These are phyloP conservation scores for Drosophila phalerata DNA, from an alignment of 2,888 invertebrate species.

Conservation along the genomic window DNA sequence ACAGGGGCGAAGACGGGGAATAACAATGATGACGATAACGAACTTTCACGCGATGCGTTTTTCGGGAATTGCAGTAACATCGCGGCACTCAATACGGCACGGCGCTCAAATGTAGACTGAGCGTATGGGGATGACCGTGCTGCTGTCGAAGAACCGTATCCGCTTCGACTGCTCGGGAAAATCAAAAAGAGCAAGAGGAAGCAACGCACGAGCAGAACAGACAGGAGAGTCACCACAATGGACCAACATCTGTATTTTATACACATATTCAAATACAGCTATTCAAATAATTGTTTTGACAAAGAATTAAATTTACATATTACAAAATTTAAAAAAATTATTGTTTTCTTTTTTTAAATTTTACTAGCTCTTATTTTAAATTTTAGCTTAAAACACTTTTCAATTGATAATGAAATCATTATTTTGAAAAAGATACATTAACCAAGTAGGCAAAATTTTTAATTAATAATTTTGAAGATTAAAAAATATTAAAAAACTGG, in stretches of 20 bases:
- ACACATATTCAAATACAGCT: background rate
- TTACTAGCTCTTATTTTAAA: too few relatives aligned
- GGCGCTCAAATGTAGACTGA: constrained; percentile 74
- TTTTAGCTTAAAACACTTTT: too few relatives aligned
- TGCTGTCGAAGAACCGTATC: constrained; percentile 36
- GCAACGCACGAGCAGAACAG: constrained; percentile 7
- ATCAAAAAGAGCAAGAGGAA: constrained; percentile 9
- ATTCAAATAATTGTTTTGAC: background rate
- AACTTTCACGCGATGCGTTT: constrained; percentile 49
- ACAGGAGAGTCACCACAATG: constrained; percentile 27
- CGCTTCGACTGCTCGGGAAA: constrained; percentile 21
- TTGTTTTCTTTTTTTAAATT: too few relatives aligned
- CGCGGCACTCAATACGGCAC: constrained; percentile 65
- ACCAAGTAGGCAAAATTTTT: too few relatives aligned
- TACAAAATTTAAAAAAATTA: too few relatives aligned
- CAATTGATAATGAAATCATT: background rate
- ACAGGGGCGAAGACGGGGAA: background rate
- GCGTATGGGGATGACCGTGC: constrained; percentile 31
- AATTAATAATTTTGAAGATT: too few relatives aligned
- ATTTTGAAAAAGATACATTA: too few relatives aligned
- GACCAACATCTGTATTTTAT: constrained; percentile 10
- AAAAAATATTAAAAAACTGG: too few relatives aligned
- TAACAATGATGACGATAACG: constrained; percentile 18
- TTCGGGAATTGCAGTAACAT: constrained; percentile 56
- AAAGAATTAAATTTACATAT: too few relatives aligned